Conservation (phyloP, 2,113 vertebrate species). For the Ranitomeya imitator region DNA sequence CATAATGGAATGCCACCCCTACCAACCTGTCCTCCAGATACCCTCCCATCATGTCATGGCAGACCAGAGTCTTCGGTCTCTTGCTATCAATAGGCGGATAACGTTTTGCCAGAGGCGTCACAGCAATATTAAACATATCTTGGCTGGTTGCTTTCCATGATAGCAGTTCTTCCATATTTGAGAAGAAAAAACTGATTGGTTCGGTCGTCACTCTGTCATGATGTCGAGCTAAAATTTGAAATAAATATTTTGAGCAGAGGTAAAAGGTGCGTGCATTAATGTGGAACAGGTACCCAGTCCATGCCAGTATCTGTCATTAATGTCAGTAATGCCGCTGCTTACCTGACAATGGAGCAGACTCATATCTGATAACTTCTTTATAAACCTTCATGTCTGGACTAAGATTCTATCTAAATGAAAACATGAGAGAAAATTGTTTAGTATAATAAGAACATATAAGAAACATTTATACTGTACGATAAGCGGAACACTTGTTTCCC, state of each 20-base stretch:
- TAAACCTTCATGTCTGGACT: slow-evolving; percentile 38
- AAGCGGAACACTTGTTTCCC: no score
- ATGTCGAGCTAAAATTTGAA: slow-evolving; percentile 72
- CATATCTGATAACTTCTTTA: slow-evolving; percentile 61
- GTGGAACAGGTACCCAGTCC: neutral
- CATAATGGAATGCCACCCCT: no score
- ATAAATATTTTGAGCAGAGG: neutral
- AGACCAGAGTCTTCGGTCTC: slow-evolving; percentile 81
- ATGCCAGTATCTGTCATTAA: neutral
- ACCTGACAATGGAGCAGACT: neutral
- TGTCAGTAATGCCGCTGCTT: neutral
- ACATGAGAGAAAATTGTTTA: neutral
- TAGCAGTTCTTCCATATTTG: slow-evolving; percentile 81
- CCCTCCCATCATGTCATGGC: slow-evolving; percentile 95
- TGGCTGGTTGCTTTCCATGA: slow-evolving; percentile 76
- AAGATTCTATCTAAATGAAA: neutral
- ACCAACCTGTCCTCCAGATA: slow-evolving; percentile 89
- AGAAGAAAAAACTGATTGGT: slow-evolving; percentile 85
- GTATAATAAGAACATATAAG: no score
- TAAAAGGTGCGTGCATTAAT: neutral
- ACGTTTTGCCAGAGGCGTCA: slow-evolving; percentile 69
- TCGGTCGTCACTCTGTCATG: slow-evolving; percentile 82
- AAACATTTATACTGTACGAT: no score
- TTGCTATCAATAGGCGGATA: slow-evolving; percentile 73
- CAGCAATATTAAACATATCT: slow-evolving; percentile 79